Conservation (phyloP, 2,888 invertebrate species). For the Troglohyphantes excavatus region DNA sequence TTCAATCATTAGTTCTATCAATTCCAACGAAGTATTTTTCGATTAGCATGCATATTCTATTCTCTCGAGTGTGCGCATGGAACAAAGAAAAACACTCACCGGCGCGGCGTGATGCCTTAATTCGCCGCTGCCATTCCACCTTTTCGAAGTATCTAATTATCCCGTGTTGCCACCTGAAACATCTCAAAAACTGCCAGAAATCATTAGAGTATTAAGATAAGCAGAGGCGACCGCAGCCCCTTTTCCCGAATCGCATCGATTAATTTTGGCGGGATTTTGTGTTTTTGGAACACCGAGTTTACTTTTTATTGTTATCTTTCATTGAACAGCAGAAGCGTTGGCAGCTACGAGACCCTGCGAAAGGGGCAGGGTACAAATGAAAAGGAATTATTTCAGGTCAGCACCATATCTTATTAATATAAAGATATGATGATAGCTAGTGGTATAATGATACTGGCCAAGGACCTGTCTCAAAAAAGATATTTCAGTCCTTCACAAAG, state of each 20-base stretch:
- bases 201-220: slow-evolving; percentile 70
- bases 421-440: no score
- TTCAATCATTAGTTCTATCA: slow-evolving; percentile 32
- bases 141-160: slow-evolving; percentile 60
- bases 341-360: slow-evolving; percentile 25
- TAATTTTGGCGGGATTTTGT: slow-evolving; percentile 57
- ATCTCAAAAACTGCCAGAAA: slow-evolving; percentile 68
- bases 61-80: background rate
- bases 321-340: slow-evolving; percentile 59
- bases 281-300: slow-evolving; percentile 60
- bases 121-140: slow-evolving; percentile 60
- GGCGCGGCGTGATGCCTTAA: no score
- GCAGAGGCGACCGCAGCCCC: slow-evolving; percentile 58
- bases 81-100: slow-evolving; percentile 46
- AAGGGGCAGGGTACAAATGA: slow-evolving; percentile 23
- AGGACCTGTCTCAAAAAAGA: no score
- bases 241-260: slow-evolving; percentile 60
- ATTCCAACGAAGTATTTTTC: background rate
- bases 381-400: background rate
- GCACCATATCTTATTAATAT: no score
- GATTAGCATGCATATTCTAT: slow-evolving; percentile 62
- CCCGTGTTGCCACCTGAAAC: slow-evolving; percentile 70
- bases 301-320: slow-evolving; percentile 69
- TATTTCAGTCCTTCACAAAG: no score
- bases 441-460: no score